phyloP scores from a whole-genome alignment of 2,113 vertebrate species.

The mouse (Mus musculus) region GRCm39 chrX:150857001-150857500 shows the following conservation, averaged over 20 bases:
- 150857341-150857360: neutral
- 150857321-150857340: neutral
- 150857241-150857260: neutral
- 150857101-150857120: slow-evolving; percentile 56
- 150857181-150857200: slow-evolving; percentile 51
- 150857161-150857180: neutral
- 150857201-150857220: slow-evolving; percentile 50
- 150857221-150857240: neutral
- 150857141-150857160: slow-evolving; percentile 48
- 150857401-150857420: slow-evolving; percentile 44
- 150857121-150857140: slow-evolving; percentile 11
- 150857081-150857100: slow-evolving; percentile 23
- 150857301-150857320: neutral
- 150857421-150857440: slow-evolving; percentile 55
- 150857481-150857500: slow-evolving; percentile 55
- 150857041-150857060: slow-evolving; percentile 15
- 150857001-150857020: slow-evolving; percentile 32
- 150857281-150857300: neutral
- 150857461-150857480: slow-evolving; percentile 47
- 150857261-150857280: neutral
- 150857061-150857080: neutral
- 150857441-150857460: slow-evolving; percentile 40
- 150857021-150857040: slow-evolving; percentile 34
- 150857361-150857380: neutral
- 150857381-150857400: neutral